These are phyloP conservation scores for Macrotus californicus DNA, from an alignment of 2,113 vertebrate genomes.

Conservation along the genomic window DNA sequence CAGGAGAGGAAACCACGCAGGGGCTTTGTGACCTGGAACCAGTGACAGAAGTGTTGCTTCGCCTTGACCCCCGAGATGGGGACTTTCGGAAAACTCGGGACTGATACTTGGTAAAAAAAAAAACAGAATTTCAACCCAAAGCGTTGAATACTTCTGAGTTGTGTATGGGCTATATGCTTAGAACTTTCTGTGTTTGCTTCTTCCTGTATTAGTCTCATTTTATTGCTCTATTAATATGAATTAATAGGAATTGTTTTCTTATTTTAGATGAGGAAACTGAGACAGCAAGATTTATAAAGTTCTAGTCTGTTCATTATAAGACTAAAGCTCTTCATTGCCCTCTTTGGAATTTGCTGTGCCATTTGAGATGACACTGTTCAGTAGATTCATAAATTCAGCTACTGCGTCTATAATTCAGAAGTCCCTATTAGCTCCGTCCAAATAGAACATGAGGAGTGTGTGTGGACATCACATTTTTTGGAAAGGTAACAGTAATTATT, in stretches of 20 bases:
- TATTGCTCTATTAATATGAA: not conserved
- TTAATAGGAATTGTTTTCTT: conserved; percentile 24
- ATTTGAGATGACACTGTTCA: not conserved
- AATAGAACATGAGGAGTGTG: not conserved
- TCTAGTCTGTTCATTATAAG: not conserved
- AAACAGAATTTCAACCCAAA: not conserved
- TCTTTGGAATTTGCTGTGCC: not conserved
- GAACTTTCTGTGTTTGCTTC: not conserved
- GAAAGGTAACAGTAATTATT: not conserved
- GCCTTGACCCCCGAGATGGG: not conserved
- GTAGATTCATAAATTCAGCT: not conserved
- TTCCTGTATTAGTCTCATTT: not conserved
- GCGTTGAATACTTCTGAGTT: not conserved
- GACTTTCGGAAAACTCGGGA: not conserved
- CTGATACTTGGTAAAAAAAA: not conserved
- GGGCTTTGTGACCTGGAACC: not conserved
- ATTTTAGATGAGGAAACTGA: not conserved
- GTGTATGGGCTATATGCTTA: not conserved
- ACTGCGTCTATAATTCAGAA: not conserved
- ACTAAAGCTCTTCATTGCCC: not conserved
- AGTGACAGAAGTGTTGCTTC: not conserved
- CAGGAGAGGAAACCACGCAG: not conserved
- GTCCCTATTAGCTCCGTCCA: not conserved
- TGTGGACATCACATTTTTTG: not conserved
- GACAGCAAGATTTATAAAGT: not conserved